phyloP scores from a whole-genome alignment of 2,888 invertebrate genomes.

The Himalopsyche japonica region DNA sequence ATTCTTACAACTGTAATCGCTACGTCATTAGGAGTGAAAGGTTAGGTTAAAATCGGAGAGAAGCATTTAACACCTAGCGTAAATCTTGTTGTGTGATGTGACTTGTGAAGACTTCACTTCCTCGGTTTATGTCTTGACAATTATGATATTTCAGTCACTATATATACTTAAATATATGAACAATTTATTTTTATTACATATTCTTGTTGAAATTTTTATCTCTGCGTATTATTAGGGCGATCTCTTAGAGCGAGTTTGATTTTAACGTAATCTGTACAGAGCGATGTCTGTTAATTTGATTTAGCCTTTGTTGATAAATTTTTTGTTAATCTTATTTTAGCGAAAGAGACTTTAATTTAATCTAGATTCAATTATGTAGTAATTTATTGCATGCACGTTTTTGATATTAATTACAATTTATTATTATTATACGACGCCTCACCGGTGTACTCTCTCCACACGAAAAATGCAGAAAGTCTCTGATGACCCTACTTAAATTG shows the following conservation, averaged over 20 bases:
- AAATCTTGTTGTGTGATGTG: conserved; percentile 17
- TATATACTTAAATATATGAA: conserved; percentile 33
- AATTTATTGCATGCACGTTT: conserved; percentile 36
- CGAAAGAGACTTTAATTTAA: conserved; percentile 34
- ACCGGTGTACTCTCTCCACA: conserved; percentile 11
- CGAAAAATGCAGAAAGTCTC: neutral
- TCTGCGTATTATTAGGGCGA: conserved; percentile 31
- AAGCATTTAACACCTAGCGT: conserved; percentile 26
- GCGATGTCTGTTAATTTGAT: conserved; percentile 12
- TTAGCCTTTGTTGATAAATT: conserved; percentile 32
- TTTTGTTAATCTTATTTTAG: conserved; percentile 39
- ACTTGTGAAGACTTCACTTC: neutral
- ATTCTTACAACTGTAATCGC: conserved; percentile 31
- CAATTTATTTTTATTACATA: conserved; percentile 35
- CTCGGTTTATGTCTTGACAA: conserved; percentile 27
- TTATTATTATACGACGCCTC: conserved; percentile 9
- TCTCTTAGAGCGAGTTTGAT: conserved; percentile 36
- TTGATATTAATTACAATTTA: conserved; percentile 22
- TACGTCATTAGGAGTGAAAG: conserved; percentile 36
- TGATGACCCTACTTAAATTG: conserved; percentile 16
- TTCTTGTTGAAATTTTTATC: conserved; percentile 34
- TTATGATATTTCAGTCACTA: conserved; percentile 31
- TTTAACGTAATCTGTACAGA: conserved; percentile 12
- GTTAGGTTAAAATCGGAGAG: conserved; percentile 30
- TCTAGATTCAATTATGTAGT: conserved; percentile 25